Percentiles rank a stretch among this genome's conserved stretches.
Conservation (phyloP, 2,113 vertebrate genomes). For the Nothobranchius furzeri region DNA sequence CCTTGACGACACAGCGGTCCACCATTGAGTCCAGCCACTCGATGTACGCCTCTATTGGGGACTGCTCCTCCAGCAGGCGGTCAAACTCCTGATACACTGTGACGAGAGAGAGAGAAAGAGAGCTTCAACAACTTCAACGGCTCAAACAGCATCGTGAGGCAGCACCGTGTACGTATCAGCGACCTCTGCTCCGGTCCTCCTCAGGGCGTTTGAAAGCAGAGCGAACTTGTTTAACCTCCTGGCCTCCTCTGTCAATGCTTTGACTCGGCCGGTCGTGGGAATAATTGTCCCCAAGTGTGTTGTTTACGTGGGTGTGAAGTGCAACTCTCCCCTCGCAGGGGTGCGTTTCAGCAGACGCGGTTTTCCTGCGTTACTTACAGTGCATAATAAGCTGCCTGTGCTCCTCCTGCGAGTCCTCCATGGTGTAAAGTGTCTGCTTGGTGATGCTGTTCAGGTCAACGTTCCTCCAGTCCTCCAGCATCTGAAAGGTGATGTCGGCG, state of each 20-base stretch:
- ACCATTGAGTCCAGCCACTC: slow-evolving; percentile 99
- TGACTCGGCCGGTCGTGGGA: slow-evolving; percentile 77
- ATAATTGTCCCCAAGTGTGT: slow-evolving; percentile 56
- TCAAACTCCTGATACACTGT: slow-evolving; percentile 99
- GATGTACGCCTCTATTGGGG: slow-evolving; percentile 95
- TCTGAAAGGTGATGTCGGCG: slow-evolving; percentile 99
- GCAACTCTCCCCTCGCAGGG: slow-evolving; percentile 10
- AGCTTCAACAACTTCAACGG: background rate
- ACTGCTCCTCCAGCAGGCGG: slow-evolving; percentile 94
- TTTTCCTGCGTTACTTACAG: slow-evolving; percentile 80
- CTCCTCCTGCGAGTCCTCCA: slow-evolving; percentile 95
- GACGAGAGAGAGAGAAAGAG: slow-evolving; percentile 15
- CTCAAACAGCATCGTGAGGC: slow-evolving; percentile 13
- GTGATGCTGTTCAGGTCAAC: slow-evolving; percentile 99
- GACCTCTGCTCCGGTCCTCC: slow-evolving; percentile 70
- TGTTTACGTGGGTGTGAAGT: slow-evolving; percentile 29
- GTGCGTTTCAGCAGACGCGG: slow-evolving; percentile 13
- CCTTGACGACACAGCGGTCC: slow-evolving; percentile 97
- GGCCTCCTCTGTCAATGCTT: slow-evolving; percentile 66
- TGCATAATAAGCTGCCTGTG: slow-evolving; percentile 95
- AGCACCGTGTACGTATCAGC: slow-evolving; percentile 23
- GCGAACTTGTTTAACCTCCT: slow-evolving; percentile 78
- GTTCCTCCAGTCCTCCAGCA: slow-evolving; percentile 99
- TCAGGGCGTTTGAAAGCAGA: slow-evolving; percentile 65
- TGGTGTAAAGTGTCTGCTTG: slow-evolving; percentile 98